Conservation (phyloP, 2,113 vertebrate species). For the Amazona vittata region DNA sequence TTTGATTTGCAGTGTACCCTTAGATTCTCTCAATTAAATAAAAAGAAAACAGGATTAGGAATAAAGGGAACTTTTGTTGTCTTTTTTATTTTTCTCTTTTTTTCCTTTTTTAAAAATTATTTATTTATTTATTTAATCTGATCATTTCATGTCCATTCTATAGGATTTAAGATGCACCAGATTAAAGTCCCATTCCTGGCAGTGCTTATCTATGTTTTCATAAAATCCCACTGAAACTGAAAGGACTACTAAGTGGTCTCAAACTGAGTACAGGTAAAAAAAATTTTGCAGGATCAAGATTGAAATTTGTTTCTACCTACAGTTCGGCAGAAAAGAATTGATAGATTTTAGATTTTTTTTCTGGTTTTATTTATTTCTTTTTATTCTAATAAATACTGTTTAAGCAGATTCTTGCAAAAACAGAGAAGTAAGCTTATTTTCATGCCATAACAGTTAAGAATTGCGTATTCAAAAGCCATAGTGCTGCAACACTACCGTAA, state of each 20-base stretch:
- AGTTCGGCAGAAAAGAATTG: slow-evolving; percentile 23
- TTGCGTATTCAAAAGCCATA: neutral
- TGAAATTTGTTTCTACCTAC: neutral
- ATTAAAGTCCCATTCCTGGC: slow-evolving; percentile 40
- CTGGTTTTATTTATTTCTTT: neutral
- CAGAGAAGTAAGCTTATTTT: neutral
- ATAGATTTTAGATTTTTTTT: neutral
- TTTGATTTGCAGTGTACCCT: neutral
- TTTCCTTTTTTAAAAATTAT: too few species aligned
- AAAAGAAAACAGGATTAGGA: neutral
- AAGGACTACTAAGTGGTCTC: slow-evolving; percentile 52
- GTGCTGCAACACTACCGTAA: neutral
- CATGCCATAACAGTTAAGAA: neutral
- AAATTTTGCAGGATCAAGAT: slow-evolving; percentile 25
- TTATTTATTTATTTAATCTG: neutral
- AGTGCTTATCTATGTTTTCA: slow-evolving; percentile 55
- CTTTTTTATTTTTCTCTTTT: neutral
- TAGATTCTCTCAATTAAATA: neutral
- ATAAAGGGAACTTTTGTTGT: neutral
- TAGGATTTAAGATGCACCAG: slow-evolving; percentile 46
- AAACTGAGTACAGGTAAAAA: slow-evolving; percentile 49
- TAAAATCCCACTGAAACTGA: slow-evolving; percentile 54
- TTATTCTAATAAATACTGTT: neutral
- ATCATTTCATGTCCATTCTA: slow-evolving; percentile 53
- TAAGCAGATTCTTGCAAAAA: neutral